A percentile compares a stretch with the other conserved stretches of the same genome.
phyloP scores from a whole-genome alignment of 2,797 vertebrate genomes.

The Mergus octosetaceus region DNA sequence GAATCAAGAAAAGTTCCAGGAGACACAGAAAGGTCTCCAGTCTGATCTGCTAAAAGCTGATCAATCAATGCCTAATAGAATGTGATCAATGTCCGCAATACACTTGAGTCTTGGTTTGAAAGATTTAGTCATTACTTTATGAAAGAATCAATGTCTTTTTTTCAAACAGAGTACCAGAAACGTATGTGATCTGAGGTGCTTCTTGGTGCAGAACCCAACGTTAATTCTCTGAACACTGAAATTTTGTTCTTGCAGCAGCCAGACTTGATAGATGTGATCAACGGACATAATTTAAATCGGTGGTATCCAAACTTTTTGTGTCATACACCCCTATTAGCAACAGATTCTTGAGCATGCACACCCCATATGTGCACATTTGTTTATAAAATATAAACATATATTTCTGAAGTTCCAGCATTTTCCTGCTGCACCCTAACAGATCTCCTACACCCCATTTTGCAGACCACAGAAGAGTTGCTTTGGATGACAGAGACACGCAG shows the following conservation, averaged over 20 bases:
- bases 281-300: neutral
- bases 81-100: neutral
- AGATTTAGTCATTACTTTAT: neutral
- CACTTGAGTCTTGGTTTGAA: neutral
- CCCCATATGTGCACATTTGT: neutral
- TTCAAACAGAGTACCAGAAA: neutral
- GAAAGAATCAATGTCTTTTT: neutral
- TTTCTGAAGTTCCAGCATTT: neutral
- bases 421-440: neutral
- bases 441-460: neutral
- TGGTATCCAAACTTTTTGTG: neutral
- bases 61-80: neutral
- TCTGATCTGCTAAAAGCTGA: neutral
- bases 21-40: neutral
- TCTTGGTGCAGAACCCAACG: neutral
- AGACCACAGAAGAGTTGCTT: neutral
- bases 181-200: rapidly evolving
- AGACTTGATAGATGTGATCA: neutral
- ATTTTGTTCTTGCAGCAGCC: neutral
- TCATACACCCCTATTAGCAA: neutral
- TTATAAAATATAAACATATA: neutral
- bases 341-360: rapidly evolving
- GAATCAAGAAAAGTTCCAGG: neutral
- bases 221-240: neutral
- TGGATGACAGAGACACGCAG: neutral